These are phyloP conservation scores for Oncorhynchus gorbuscha DNA, from an alignment of 2,113 vertebrate genomes.

Conservation along the genomic window DNA sequence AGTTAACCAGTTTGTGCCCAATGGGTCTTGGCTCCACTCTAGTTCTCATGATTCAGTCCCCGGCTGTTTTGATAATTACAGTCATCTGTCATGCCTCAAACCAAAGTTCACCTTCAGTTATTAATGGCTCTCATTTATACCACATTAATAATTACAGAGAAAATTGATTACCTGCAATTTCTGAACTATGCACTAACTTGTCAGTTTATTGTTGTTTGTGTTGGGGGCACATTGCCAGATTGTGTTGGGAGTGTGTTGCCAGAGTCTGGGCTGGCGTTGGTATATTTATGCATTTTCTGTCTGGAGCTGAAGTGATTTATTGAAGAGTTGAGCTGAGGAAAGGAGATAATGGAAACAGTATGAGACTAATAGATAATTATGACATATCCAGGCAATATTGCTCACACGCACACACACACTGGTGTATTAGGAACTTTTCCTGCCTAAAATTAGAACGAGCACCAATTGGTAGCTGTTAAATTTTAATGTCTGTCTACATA, in stretches of 20 bases:
- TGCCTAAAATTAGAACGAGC: slow-evolving; percentile 11
- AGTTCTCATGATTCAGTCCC: slow-evolving; percentile 1
- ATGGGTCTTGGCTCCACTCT: background rate
- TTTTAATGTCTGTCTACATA: background rate
- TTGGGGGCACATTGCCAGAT: slow-evolving; percentile 24
- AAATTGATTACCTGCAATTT: slow-evolving; percentile 19
- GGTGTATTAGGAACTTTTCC: slow-evolving; percentile 26
- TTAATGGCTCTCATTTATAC: slow-evolving; percentile 20
- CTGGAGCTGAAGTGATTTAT: slow-evolving; percentile 21
- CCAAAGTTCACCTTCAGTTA: background rate
- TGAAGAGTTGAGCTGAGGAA: slow-evolving; percentile 7
- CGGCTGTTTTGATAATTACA: background rate
- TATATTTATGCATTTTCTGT: slow-evolving; percentile 18
- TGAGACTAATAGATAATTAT: slow-evolving; percentile 39
- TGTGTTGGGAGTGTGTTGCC: slow-evolving; percentile 14
- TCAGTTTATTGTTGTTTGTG: slow-evolving; percentile 28
- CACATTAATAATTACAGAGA: slow-evolving; percentile 19
- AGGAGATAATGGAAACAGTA: slow-evolving; percentile 39
- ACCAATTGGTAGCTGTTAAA: background rate
- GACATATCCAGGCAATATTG: slow-evolving; percentile 21
- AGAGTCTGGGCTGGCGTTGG: slow-evolving; percentile 16
- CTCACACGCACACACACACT: background rate
- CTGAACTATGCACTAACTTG: slow-evolving; percentile 17
- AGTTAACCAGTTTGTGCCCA: too few relatives aligned
- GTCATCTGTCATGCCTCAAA: background rate